Evolutionary conservation across 2,888 invertebrate genomes (phyloP).

Genomic region (Drosophila aldrichi): DNA sequence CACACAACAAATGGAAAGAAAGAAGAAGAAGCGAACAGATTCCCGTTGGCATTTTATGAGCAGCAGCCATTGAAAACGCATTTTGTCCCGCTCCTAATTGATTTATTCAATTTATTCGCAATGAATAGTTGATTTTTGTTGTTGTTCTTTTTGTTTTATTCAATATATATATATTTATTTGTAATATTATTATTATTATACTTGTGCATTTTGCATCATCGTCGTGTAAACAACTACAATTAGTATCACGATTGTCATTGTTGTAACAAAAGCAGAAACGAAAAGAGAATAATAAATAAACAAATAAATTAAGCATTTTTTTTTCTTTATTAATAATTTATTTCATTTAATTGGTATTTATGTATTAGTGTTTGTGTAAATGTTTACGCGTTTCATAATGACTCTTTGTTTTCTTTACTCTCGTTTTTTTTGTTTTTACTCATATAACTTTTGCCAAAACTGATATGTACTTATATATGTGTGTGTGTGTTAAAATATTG

Average conservation of each 20-base stretch:
- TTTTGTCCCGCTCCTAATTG: slow-evolving; percentile 29
- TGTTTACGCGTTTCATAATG: slow-evolving; percentile 63
- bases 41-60: slow-evolving; percentile 16
- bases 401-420: slow-evolving; percentile 8
- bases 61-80: slow-evolving; percentile 10
- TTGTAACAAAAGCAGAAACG: slow-evolving; percentile 63
- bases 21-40: slow-evolving; percentile 15
- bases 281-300: not conserved
- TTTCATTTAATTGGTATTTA: slow-evolving; percentile 62
- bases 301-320: not conserved
- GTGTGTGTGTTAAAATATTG: slow-evolving; percentile 61
- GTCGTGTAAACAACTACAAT: slow-evolving; percentile 84
- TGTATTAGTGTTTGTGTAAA: slow-evolving; percentile 33
- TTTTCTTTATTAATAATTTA: slow-evolving; percentile 51
- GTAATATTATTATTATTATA: slow-evolving; percentile 70
- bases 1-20: not conserved
- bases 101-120: slow-evolving; percentile 46
- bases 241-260: slow-evolving; percentile 85
- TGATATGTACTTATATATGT: slow-evolving; percentile 80
- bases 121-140: slow-evolving; percentile 55
- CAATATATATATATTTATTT: slow-evolving; percentile 36
- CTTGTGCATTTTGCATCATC: slow-evolving; percentile 79
- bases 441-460: slow-evolving; percentile 53
- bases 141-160: not conserved
- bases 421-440: slow-evolving; percentile 13